A percentile compares a stretch with the other conserved stretches of the same genome.
Evolutionary conservation across 2,113 vertebrate genomes (phyloP).

Genomic region (Pungitius pungitius): DNA sequence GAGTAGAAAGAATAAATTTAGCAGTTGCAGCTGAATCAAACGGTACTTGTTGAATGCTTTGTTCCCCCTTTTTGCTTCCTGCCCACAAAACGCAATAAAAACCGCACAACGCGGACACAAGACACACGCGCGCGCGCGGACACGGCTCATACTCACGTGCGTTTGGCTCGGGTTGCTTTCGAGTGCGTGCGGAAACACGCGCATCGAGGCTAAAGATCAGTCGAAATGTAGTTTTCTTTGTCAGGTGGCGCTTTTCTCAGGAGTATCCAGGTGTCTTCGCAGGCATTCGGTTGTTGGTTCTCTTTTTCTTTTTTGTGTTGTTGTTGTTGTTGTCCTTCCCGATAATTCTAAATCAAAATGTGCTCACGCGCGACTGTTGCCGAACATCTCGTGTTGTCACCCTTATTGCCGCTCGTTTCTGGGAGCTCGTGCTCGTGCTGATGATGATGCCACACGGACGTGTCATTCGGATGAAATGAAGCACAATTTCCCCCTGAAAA

Average conservation of each 20-base stretch:
- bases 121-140: too few species aligned
- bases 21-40: conserved; percentile 46
- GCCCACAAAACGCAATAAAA: too few species aligned
- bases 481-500: conserved; percentile 56
- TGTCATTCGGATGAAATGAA: conserved; percentile 70
- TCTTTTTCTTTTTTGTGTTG: too few species aligned
- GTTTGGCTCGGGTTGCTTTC: conserved; percentile 74
- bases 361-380: conserved; percentile 60
- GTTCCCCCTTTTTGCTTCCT: background rate
- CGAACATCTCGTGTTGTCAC: conserved; percentile 52
- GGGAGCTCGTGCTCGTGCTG: conserved; percentile 71
- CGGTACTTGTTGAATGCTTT: conserved; percentile 81
- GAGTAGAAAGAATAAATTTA: background rate
- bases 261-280: conserved; percentile 74
- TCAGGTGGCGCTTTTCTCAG: conserved; percentile 60
- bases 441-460: conserved; percentile 58
- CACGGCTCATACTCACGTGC: conserved; percentile 79
- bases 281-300: conserved; percentile 58
- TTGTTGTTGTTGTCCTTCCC: conserved; percentile 1
- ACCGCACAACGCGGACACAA: too few species aligned
- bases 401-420: conserved; percentile 73
- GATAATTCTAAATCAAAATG: conserved; percentile 48
- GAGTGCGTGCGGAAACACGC: conserved; percentile 72
- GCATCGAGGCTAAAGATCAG: conserved; percentile 72
- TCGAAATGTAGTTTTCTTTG: conserved; percentile 72